A percentile compares a stretch with the other conserved stretches of the same genome.
phyloP scores from a whole-genome alignment of 2,113 vertebrate genomes.

The Neomonachus schauinslandi region DNA sequence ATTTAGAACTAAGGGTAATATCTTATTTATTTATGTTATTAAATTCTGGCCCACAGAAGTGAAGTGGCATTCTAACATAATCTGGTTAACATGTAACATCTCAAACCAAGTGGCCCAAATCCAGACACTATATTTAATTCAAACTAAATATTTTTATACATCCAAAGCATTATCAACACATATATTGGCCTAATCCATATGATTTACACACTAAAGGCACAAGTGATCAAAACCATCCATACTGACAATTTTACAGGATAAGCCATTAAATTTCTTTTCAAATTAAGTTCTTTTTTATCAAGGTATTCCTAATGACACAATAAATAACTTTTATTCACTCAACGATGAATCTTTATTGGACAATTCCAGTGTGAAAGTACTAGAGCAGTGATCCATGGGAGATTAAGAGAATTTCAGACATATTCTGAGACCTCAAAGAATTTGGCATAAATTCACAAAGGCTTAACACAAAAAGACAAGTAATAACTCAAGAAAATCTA shows the following conservation, averaged over 20 bases:
- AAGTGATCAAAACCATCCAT: neutral
- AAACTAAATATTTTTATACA: neutral
- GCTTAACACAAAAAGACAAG: neutral
- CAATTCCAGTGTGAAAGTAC: neutral
- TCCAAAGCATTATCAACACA: neutral
- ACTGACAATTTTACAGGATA: neutral
- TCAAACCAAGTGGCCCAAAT: neutral
- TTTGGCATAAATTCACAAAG: neutral
- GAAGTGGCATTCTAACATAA: neutral
- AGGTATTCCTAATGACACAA: neutral
- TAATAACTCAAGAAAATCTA: neutral
- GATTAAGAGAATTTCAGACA: neutral
- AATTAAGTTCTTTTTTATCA: neutral
- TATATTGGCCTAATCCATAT: neutral
- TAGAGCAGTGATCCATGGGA: neutral
- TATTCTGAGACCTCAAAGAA: neutral
- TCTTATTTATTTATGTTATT: neutral
- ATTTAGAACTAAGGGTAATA: neutral
- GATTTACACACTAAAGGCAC: conserved; percentile 7
- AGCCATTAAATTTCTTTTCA: neutral
- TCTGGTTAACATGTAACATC: neutral
- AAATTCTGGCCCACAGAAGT: neutral
- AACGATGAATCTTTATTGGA: neutral
- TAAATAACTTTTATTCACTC: neutral
- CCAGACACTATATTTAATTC: neutral